Percentiles rank a stretch among this genome's conserved stretches.
phyloP scores from a whole-genome alignment of 2,888 invertebrate species.

The Leuctra nigra region DNA sequence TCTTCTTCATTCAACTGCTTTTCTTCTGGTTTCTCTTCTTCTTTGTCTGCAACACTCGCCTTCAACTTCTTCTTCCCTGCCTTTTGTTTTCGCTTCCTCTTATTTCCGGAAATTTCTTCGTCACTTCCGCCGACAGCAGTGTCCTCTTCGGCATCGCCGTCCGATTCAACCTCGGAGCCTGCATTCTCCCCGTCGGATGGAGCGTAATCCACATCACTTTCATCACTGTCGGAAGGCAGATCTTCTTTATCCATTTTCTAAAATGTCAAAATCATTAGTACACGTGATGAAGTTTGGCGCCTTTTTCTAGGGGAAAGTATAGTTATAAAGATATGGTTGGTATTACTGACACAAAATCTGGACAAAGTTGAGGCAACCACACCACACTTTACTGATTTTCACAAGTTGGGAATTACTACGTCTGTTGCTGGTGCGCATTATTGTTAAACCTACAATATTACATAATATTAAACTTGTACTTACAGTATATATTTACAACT shows the following conservation, averaged over 20 bases:
- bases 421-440: too few relatives aligned
- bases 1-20: constrained; percentile 47
- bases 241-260: constrained; percentile 16
- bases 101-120: constrained; percentile 34
- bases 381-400: too few relatives aligned
- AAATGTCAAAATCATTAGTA: too few relatives aligned
- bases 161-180: constrained; percentile 51
- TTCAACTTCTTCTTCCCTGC: constrained; percentile 31
- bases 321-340: too few relatives aligned
- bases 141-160: constrained; percentile 44
- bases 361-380: too few relatives aligned
- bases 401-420: too few relatives aligned
- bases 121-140: constrained; percentile 42
- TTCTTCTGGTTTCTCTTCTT: constrained; percentile 35
- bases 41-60: constrained; percentile 26
- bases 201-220: constrained; percentile 72
- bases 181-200: constrained; percentile 46
- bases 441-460: too few relatives aligned
- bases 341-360: too few relatives aligned
- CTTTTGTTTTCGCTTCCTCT: constrained; percentile 32
- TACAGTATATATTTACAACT: too few relatives aligned
- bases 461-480: too few relatives aligned
- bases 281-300: too few relatives aligned
- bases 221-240: constrained; percentile 44
- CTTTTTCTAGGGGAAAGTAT: too few relatives aligned